phyloP scores from a whole-genome alignment of 2,888 invertebrate genomes.

The Lomographa bimaculata region DNA sequence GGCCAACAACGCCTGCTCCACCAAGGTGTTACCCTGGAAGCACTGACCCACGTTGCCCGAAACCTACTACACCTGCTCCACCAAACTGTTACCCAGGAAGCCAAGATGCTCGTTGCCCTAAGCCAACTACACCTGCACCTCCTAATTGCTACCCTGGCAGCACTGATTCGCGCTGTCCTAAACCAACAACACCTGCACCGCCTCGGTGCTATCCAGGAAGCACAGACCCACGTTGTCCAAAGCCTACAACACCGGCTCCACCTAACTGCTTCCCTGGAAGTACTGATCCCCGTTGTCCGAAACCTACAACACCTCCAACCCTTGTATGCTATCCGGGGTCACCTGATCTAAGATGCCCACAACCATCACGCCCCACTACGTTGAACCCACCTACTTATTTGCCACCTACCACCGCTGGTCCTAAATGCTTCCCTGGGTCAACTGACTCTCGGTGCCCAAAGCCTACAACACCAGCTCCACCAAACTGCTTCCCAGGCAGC shows the following conservation, averaged over 20 bases:
- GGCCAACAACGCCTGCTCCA: constrained; percentile 39
- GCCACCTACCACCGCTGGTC: constrained; percentile 27
- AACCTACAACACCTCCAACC: constrained; percentile 8
- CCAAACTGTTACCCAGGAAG: constrained; percentile 46
- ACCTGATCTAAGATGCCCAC: constrained; percentile 33
- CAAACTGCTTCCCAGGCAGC: constrained; percentile 45
- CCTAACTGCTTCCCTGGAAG: too few relatives aligned
- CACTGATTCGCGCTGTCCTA: constrained; percentile 33
- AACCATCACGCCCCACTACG: constrained; percentile 39
- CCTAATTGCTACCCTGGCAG: constrained; percentile 52
- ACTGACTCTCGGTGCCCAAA: constrained; percentile 34
- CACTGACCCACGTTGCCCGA: constrained; percentile 45
- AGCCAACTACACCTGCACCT: constrained; percentile 36
- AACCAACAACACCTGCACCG: constrained; percentile 46
- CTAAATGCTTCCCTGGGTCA: constrained; percentile 47
- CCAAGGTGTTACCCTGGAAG: constrained; percentile 51
- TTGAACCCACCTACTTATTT: constrained; percentile 40
- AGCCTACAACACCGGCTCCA: too few relatives aligned
- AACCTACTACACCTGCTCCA: constrained; percentile 45
- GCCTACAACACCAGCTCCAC: constrained; percentile 34
- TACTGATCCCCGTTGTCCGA: constrained; percentile 45
- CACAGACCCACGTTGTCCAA: constrained; percentile 44
- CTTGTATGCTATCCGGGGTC: constrained; percentile 42
- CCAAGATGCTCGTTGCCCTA: constrained; percentile 53
- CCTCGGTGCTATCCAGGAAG: constrained; percentile 42